A percentile compares a stretch with the other conserved stretches of the same genome.
These are phyloP conservation scores for Nomada fucata DNA, from an alignment of 2,888 invertebrate genomes.

Conservation along the genomic window DNA sequence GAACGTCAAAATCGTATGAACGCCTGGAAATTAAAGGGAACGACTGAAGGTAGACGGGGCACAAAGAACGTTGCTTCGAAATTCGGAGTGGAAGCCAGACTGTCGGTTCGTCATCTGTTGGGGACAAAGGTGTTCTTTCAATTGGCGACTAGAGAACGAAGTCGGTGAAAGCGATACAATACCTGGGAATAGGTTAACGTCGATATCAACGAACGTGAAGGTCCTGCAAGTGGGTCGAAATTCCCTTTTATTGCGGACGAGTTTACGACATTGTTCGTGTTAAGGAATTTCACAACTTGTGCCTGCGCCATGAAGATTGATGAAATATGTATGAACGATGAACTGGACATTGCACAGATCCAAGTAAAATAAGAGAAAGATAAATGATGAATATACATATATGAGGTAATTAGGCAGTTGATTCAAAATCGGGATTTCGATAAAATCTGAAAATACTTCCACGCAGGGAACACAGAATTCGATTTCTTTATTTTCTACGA, in stretches of 20 bases:
- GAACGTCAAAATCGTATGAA: constrained; percentile 38
- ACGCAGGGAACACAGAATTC: too few relatives aligned
- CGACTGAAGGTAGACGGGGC: not conserved
- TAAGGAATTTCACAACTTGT: too few relatives aligned
- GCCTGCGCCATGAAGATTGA: not conserved
- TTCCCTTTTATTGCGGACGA: too few relatives aligned
- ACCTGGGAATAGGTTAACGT: constrained; percentile 18
- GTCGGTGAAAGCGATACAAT: constrained; percentile 13
- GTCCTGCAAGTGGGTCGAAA: not conserved
- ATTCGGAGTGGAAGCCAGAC: constrained; percentile 14
- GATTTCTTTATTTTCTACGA: too few relatives aligned
- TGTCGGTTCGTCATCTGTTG: constrained; percentile 21
- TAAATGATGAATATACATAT: too few relatives aligned
- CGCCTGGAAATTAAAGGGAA: constrained; percentile 36
- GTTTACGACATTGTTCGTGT: too few relatives aligned
- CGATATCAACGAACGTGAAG: not conserved
- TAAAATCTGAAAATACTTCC: too few relatives aligned
- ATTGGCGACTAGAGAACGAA: not conserved
- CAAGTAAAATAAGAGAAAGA: too few relatives aligned
- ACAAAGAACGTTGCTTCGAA: constrained; percentile 24
- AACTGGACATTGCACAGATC: not conserved
- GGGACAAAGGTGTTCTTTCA: constrained; percentile 25
- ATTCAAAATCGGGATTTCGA: too few relatives aligned
- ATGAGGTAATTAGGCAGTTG: too few relatives aligned
- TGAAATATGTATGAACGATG: not conserved